These are phyloP conservation scores for Parnassius smintheus DNA, from an alignment of 2,888 invertebrate genomes.

Conservation along the genomic window DNA sequence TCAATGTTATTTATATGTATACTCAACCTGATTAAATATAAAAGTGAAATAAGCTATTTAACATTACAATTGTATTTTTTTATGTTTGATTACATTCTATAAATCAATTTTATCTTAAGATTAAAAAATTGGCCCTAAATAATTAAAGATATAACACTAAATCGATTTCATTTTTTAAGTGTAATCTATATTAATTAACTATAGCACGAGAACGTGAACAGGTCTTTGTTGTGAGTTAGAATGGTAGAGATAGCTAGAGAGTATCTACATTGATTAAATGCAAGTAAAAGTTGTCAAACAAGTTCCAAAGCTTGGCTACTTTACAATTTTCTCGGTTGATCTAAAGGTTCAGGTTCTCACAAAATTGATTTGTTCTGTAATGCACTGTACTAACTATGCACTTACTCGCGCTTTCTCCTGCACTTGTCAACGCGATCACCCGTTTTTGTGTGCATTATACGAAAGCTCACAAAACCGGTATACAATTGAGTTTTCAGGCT, in stretches of 20 bases:
- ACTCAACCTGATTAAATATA: too few species aligned
- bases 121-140: too few species aligned
- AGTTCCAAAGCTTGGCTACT: conserved; percentile 3
- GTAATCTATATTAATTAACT: too few species aligned
- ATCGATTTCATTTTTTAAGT: too few species aligned
- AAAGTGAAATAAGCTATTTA: too few species aligned
- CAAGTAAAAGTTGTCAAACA: conserved; percentile 22
- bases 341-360: conserved; percentile 10
- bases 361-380: conserved; percentile 14
- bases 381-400: conserved; percentile 9
- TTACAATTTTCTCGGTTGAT: conserved; percentile 7
- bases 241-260: not conserved
- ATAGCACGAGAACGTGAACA: too few species aligned
- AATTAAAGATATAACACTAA: too few species aligned
- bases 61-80: too few species aligned
- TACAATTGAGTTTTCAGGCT: conserved; percentile 17
- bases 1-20: too few species aligned
- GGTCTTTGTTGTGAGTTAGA: not conserved
- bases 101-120: too few species aligned
- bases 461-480: conserved; percentile 21
- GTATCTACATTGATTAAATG: conserved; percentile 7
- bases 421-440: conserved; percentile 45
- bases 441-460: conserved; percentile 18
- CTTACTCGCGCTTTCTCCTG: conserved; percentile 29
- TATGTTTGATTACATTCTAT: too few species aligned